These are phyloP conservation scores for Philypnodon macrostomus DNA, from an alignment of 2,797 vertebrate genomes.

Conservation along the genomic window DNA sequence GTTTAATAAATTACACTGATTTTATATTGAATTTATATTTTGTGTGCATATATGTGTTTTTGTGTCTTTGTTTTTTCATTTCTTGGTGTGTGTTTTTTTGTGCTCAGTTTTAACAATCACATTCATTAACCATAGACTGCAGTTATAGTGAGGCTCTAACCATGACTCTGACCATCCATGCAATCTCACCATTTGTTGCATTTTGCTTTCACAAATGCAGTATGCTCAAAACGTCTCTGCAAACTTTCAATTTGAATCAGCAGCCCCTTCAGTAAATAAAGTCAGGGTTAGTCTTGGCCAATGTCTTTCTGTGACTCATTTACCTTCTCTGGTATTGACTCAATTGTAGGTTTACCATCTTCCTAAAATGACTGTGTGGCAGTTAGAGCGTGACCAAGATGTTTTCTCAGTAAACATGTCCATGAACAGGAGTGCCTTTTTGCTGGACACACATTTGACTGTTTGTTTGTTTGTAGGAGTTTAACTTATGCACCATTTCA, in stretches of 20 bases:
- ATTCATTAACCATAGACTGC: too few relatives aligned
- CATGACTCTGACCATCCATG: neutral
- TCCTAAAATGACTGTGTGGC: slow-evolving; percentile 55
- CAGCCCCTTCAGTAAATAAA: slow-evolving; percentile 16
- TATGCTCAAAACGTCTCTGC: slow-evolving; percentile 14
- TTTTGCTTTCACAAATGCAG: slow-evolving; percentile 1
- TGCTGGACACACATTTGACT: slow-evolving; percentile 11
- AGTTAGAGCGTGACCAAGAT: slow-evolving; percentile 51
- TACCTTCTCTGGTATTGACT: slow-evolving; percentile 41
- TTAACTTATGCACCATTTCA: slow-evolving; percentile 21
- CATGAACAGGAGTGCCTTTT: slow-evolving; percentile 12
- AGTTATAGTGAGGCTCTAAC: neutral
- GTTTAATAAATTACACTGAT: too few relatives aligned
- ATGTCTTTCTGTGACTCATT: slow-evolving; percentile 50
- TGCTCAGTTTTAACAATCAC: too few relatives aligned
- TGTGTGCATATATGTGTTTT: too few relatives aligned
- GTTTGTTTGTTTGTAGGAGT: slow-evolving; percentile 9
- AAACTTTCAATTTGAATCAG: slow-evolving; percentile 42
- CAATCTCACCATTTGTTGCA: neutral
- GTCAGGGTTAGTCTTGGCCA: slow-evolving; percentile 16
- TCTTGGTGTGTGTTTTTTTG: too few relatives aligned
- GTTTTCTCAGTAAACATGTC: slow-evolving; percentile 28
- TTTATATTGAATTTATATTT: too few relatives aligned
- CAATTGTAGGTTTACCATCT: slow-evolving; percentile 25
- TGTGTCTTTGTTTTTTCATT: too few relatives aligned